These are phyloP conservation scores for Stigmatopora nigra DNA, from an alignment of 2,113 vertebrate species.

Conservation along the genomic window DNA sequence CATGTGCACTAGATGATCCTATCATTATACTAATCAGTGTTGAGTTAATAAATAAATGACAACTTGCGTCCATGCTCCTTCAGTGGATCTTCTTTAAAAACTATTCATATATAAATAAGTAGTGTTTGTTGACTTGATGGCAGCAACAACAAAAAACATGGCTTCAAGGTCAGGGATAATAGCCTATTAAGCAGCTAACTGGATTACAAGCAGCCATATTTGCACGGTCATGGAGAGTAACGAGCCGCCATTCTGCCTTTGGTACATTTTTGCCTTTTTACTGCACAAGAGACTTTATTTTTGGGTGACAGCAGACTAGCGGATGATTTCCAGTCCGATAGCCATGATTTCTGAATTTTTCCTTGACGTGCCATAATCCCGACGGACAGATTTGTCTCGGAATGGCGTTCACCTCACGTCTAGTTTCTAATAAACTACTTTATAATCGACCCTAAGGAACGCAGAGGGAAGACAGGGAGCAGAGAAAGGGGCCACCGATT, in stretches of 20 bases:
- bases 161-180: constrained; percentile 5
- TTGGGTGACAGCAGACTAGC: neutral
- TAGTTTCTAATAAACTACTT: neutral
- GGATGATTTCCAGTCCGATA: neutral
- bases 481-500: neutral
- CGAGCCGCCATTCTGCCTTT: neutral
- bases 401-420: neutral
- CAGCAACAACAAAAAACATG: neutral
- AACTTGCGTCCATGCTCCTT: too few species aligned
- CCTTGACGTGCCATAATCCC: neutral
- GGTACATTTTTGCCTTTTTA: neutral
- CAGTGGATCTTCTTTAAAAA: too few species aligned
- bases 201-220: constrained; percentile 4
- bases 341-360: neutral
- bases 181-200: neutral
- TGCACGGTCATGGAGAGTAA: constrained; percentile 1
- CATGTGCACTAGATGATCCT: too few species aligned
- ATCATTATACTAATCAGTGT: too few species aligned
- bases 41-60: too few species aligned
- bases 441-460: neutral
- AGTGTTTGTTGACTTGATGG: neutral
- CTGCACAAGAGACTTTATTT: neutral
- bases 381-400: neutral
- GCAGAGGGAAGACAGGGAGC: neutral
- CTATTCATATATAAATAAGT: too few species aligned